These are phyloP conservation scores for Mya arenaria DNA, from an alignment of 1,140 invertebrate genomes.

Conservation along the genomic window DNA sequence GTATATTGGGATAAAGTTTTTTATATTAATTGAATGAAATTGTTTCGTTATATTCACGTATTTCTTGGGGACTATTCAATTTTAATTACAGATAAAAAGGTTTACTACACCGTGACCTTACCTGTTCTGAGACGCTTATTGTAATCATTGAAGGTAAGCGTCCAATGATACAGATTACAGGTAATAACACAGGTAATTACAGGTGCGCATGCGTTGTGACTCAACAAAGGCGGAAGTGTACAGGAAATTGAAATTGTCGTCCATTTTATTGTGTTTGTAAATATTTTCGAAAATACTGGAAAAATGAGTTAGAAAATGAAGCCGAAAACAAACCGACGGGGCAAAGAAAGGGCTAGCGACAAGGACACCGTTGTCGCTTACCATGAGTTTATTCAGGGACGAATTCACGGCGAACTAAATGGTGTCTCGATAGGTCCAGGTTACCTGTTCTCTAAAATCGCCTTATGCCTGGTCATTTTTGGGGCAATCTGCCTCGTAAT, in stretches of 20 bases:
- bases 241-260: constrained; percentile 28
- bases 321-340: constrained; percentile 38
- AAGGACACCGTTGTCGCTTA: constrained; percentile 76
- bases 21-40: too few species aligned
- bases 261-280: constrained; percentile 36
- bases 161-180: neutral
- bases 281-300: neutral
- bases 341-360: constrained; percentile 63
- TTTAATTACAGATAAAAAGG: too few species aligned
- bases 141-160: neutral
- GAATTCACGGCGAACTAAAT: constrained; percentile 72
- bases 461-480: constrained; percentile 54
- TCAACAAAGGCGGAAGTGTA: constrained; percentile 53
- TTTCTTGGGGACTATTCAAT: too few species aligned
- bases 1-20: too few species aligned
- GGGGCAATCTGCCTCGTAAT: constrained; percentile 62
- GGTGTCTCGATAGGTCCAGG: constrained; percentile 71
- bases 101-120: too few species aligned
- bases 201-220: constrained; percentile 58
- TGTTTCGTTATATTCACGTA: too few species aligned
- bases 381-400: constrained; percentile 71
- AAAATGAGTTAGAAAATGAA: constrained; percentile 47
- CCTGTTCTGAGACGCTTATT: neutral
- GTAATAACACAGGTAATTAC: constrained; percentile 49
- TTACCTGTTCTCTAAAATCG: constrained; percentile 58